These are phyloP conservation scores for Numida meleagris DNA, from an alignment of 2,113 vertebrate species.

Conservation along the genomic window DNA sequence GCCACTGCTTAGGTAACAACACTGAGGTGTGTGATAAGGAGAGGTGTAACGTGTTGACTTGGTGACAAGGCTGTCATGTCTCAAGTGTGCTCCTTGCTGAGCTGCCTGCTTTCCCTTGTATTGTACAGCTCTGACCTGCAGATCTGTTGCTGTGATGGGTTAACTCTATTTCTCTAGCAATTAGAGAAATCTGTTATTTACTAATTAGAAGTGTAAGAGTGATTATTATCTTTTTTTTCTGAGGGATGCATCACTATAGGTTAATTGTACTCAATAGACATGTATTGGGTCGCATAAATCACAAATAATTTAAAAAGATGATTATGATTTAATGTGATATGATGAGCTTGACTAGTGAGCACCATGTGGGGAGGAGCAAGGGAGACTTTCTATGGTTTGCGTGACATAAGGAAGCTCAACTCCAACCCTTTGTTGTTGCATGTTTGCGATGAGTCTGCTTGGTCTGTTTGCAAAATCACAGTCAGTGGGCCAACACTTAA, in stretches of 20 bases:
- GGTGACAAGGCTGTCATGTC: background rate
- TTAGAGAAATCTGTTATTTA: background rate
- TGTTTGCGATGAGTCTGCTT: background rate
- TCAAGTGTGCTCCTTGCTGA: background rate
- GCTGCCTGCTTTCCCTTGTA: background rate
- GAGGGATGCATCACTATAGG: background rate
- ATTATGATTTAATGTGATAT: background rate
- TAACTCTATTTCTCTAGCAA: conserved; percentile 12
- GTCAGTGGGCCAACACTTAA: background rate
- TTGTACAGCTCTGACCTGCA: background rate
- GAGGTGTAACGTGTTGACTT: background rate
- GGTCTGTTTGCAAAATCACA: background rate
- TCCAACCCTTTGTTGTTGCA: background rate
- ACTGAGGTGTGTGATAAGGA: background rate
- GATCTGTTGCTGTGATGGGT: background rate
- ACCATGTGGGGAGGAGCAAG: background rate
- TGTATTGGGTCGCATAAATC: background rate
- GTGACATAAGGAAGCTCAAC: background rate
- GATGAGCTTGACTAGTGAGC: background rate
- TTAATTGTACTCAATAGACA: conserved; percentile 21
- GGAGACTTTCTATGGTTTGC: background rate
- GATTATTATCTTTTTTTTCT: background rate
- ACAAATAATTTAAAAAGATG: background rate
- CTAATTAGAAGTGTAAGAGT: background rate
- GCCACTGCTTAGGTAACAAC: background rate